Conservation (phyloP, 2,113 vertebrate species). For the Myrmecophaga tridactyla region DNA sequence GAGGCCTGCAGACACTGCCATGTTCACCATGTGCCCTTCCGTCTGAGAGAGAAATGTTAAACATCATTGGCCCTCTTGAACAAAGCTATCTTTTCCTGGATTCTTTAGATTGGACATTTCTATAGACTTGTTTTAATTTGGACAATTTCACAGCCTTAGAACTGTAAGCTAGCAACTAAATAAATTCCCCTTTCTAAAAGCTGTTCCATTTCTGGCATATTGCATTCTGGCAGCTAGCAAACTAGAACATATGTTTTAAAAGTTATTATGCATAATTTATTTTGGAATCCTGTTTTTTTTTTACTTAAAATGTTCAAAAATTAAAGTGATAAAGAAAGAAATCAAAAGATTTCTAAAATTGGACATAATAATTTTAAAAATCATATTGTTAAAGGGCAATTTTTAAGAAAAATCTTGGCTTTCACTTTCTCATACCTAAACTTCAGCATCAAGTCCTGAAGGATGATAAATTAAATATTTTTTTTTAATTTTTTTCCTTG, state of each 20-base stretch:
- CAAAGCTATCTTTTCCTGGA: too few relatives aligned
- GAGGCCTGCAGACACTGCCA: too few relatives aligned
- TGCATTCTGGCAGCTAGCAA: too few relatives aligned
- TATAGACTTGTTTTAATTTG: too few relatives aligned
- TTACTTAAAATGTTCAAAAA: not conserved
- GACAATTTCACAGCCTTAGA: too few relatives aligned
- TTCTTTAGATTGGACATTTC: too few relatives aligned
- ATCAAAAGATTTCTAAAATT: not conserved
- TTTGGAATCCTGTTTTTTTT: not conserved
- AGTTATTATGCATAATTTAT: not conserved
- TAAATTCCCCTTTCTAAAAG: too few relatives aligned
- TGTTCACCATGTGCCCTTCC: too few relatives aligned
- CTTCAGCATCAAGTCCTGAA: not conserved
- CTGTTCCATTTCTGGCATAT: too few relatives aligned
- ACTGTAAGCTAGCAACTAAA: too few relatives aligned
- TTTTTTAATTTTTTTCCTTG: not conserved
- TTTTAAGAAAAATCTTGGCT: not conserved
- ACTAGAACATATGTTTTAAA: not conserved
- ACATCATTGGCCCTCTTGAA: too few relatives aligned
- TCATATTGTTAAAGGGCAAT: not conserved
- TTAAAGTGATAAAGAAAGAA: not conserved
- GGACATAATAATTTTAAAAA: not conserved
- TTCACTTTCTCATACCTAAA: not conserved
- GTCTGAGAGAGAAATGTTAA: too few relatives aligned
- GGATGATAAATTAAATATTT: not conserved